Base-by-base conservation (phyloP, 2,113 vertebrate species). In the Pollachius pollachius region DNA sequence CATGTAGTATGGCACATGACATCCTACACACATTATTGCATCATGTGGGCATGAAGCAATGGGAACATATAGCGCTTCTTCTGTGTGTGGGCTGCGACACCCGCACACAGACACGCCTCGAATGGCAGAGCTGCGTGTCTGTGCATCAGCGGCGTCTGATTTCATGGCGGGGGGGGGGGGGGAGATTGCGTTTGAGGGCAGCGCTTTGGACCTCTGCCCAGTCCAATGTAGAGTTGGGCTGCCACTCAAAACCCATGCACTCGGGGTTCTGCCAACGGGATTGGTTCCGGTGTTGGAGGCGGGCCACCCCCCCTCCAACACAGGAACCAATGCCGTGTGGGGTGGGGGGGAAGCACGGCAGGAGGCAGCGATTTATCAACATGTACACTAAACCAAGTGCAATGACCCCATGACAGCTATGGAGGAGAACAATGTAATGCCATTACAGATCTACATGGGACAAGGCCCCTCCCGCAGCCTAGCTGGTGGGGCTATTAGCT, bases 291-390 rank as follows among this genome's bases (percentile, higher is more conserved):
- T 9, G 41, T 48, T 9, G 41, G 41, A 48, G 41, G 41, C 67
- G 81, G 78, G 71, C 23, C 23, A 23, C 23, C 23, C 23, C 23
- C 23, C 23, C 23, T 23, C 23, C 23, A 23, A 23, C 23, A 23
- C 23, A 1, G 23, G 23, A 23, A 23, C 23, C 23, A 23, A 23
- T 23, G 2, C 23, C 23, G 23, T 23, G 21, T 23, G 21, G 21
- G 21, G 21, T 23, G 48, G 71, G 19, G 62, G 65, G 54, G 54
- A 54, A 74, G 76, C 77, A 69, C 85, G 68, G 85, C 85, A 85
- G 82, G 85, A 75, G 76, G 84, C 67, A 11, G 78, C 65, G 52
- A 85, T 83, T 76, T 70, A 78, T 81, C 82, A 79, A 68, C 25
- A 61, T 21, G 7, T 59, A 18, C 57, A 54, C 83, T 69, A 69